Evolutionary conservation across 2,888 invertebrate species (phyloP).

Genomic region (Antitype chi): DNA sequence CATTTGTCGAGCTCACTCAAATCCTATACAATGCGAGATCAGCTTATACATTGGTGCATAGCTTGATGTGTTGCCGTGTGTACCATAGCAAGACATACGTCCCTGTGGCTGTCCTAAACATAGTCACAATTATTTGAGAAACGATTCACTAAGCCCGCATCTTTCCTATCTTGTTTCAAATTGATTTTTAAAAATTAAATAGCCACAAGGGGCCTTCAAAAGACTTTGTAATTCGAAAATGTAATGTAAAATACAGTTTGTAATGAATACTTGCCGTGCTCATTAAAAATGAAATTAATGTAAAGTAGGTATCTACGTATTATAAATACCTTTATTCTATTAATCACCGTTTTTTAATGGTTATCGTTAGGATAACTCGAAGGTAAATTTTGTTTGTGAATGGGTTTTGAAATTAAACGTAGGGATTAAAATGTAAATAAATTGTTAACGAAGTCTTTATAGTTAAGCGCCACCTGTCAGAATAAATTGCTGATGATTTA

Average conservation of each 20-base stretch:
- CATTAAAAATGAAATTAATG: constrained; percentile 52
- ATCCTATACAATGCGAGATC: too few species aligned
- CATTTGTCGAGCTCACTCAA: too few species aligned
- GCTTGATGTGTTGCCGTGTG: too few species aligned
- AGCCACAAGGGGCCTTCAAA: constrained; percentile 57
- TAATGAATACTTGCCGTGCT: constrained; percentile 39
- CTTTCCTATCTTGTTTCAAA: constrained; percentile 13
- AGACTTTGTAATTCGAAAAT: constrained; percentile 19
- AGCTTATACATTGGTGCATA: too few species aligned
- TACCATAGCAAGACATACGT: neutral
- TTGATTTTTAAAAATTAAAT: constrained; percentile 46
- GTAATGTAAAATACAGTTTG: constrained; percentile 28
- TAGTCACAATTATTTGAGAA: constrained; percentile 19
- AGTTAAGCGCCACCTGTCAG: constrained; percentile 6
- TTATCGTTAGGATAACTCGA: constrained; percentile 17
- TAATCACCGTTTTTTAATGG: constrained; percentile 36
- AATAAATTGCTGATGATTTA: neutral
- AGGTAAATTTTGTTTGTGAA: constrained; percentile 23
- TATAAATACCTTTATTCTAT: constrained; percentile 21
- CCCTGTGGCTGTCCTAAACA: constrained; percentile 1
- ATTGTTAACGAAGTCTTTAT: constrained; percentile 6
- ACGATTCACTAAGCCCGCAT: constrained; percentile 36
- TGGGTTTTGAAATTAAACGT: constrained; percentile 27
- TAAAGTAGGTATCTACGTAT: constrained; percentile 1
- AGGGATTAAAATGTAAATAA: constrained; percentile 22